Evolutionary conservation across 2,888 invertebrate genomes (phyloP).

Genomic region (Girardia tigrina): DNA sequence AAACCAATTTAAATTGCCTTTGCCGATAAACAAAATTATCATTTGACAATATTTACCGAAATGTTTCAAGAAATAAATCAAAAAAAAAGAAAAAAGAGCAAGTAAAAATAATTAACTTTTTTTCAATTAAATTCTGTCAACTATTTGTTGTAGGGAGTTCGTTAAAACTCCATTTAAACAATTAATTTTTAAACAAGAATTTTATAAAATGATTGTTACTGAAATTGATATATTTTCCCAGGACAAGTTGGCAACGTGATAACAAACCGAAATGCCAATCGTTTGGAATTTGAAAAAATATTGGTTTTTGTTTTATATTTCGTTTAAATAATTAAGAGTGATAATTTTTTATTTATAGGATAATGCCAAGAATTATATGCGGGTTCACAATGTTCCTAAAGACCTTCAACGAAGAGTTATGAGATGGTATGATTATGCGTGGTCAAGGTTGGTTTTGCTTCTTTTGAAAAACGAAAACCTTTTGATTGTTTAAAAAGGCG

Average conservation of each 20-base stretch:
- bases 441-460: too few species aligned
- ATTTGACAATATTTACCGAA: not conserved
- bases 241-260: slow-evolving; percentile 93
- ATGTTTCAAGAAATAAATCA: not conserved
- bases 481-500: too few species aligned
- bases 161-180: not conserved
- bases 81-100: not conserved
- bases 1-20: not conserved
- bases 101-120: too few species aligned
- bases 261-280: slow-evolving; percentile 84
- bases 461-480: too few species aligned
- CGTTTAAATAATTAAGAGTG: not conserved
- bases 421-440: slow-evolving; percentile 92
- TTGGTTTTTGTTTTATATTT: slow-evolving; percentile 51
- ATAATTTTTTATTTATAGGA: slow-evolving; percentile 53
- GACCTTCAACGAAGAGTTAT: slow-evolving; percentile 88
- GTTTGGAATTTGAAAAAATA: slow-evolving; percentile 80
- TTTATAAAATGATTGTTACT: not conserved
- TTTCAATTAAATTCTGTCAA: not conserved
- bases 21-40: not conserved
- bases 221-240: slow-evolving; percentile 48
- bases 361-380: slow-evolving; percentile 90
- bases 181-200: not conserved
- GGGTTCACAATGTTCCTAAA: slow-evolving; percentile 85
- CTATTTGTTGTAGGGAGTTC: not conserved